Evolutionary conservation across 2,113 vertebrate genomes (phyloP), one percentile per base, ranked within the genome.

Genomic region (Brachypodius melanocephalos): DNA sequence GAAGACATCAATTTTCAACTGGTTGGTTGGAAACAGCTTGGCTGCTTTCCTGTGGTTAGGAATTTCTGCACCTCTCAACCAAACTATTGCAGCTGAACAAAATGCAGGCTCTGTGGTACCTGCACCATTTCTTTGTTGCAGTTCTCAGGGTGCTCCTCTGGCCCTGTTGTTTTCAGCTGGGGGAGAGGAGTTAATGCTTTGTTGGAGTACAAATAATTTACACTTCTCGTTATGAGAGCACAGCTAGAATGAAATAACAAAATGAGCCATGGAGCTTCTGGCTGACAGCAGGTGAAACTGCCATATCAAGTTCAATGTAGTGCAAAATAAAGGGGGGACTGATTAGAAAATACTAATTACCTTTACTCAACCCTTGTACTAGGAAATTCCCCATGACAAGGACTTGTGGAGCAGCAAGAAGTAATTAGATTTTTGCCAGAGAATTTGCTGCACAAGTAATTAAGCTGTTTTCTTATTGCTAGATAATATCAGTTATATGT

Each of bases 311-410:
- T 54, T 76, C 58, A 93, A 43, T 73, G 54, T 73, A 71, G 66
- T 61, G 55, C 74, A 82, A 89, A 94, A 83, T 88, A 89, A 89
- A 85, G 5, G 11, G 28, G 26, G 9, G 20, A 75, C 22, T 68
- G 54, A 91, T 78, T 95, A 85, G 58, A 85, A 94, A 91, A 89
- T 58, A 79, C 69, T 91, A 95, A 95, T 94, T 88, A 79, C 45
- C 24, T 91, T 94, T 82, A 79, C 32, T 32, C 78, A 73, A 21
- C 14, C 26, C 24, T 82, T 79, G 42, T 66, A 55, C 51, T 66
- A 7, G 38, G 28, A 79, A 29, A 82, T 83, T 28, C 43, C 32
- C 14, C 31, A 14, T 59, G 78, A 96, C 74, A 93, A 85, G 38
- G 67, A 73, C 54, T 89, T 92, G 78, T 4, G n/a, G 40, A 95